phyloP scores from a whole-genome alignment of 1,140 invertebrate species.

The Zaprionus taronus region DNA sequence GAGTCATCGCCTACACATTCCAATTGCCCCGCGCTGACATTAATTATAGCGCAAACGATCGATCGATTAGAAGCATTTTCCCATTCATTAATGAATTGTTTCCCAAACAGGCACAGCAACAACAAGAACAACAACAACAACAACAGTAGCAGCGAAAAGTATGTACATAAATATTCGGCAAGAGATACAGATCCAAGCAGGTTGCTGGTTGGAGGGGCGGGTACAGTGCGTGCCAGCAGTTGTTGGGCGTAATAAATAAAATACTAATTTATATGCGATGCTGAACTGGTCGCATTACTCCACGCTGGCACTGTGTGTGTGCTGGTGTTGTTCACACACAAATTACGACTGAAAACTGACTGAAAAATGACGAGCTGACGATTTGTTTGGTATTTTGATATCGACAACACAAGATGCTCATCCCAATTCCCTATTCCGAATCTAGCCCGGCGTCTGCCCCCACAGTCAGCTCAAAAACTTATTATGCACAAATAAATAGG shows the following conservation, averaged over 20 bases:
- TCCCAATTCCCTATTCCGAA: neutral
- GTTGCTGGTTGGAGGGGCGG: slow-evolving; percentile 18
- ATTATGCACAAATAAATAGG: slow-evolving; percentile 81
- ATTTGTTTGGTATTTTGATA: slow-evolving; percentile 81
- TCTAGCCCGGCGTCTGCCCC: slow-evolving; percentile 35
- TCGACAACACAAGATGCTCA: slow-evolving; percentile 60
- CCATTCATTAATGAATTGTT: slow-evolving; percentile 82
- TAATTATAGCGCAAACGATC: slow-evolving; percentile 82
- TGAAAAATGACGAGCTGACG: slow-evolving; percentile 83
- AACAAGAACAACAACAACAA: slow-evolving; percentile 42
- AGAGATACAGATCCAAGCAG: slow-evolving; percentile 34
- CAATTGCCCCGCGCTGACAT: slow-evolving; percentile 74
- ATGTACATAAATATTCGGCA: slow-evolving; percentile 76
- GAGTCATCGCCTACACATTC: slow-evolving; percentile 67
- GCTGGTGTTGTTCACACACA: neutral
- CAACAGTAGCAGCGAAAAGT: slow-evolving; percentile 24
- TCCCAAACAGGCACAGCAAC: slow-evolving; percentile 62
- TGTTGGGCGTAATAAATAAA: neutral
- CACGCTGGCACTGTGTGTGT: neutral
- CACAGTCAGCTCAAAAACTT: slow-evolving; percentile 62
- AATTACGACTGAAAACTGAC: slow-evolving; percentile 57
- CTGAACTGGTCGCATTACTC: neutral
- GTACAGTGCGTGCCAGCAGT: slow-evolving; percentile 48
- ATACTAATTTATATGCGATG: neutral
- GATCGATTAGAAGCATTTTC: slow-evolving; percentile 80